Evolutionary conservation across 2,113 vertebrate genomes (phyloP), one percentile per base, ranked within the genome.

Genomic region (Danionella cerebrum): DNA sequence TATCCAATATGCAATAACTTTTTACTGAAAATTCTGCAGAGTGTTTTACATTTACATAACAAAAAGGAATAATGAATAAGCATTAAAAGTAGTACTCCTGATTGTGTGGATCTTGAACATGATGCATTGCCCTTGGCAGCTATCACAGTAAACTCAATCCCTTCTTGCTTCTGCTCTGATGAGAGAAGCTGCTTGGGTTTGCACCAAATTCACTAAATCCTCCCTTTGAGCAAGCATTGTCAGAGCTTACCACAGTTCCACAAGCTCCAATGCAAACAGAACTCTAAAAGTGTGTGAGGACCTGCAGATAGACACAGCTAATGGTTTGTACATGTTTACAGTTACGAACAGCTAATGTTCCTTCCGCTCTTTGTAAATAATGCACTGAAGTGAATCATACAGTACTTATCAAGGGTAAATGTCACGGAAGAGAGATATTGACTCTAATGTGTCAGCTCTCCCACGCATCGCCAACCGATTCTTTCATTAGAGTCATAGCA

Each of bases 191-290:
- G 42, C 22, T 47, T 35, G 59, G 41, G 57, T 29, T n/a, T 44
- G 42, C 59, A 63, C 27, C 59, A 35, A n/a, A 48, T 25, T 33
- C 42, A 10, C 18, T 63, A 63, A 63, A 63, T 63, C 59, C 42
- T 48, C 33, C 42, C 59, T 63, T 33, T 48, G 29, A 63, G 59
- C 59, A 63, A 63, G 48, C 35, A 48, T 35, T 33, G 12, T 24
- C 42, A 47, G 59, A 19, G 42, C 42, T 63, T 63, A 48, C 42
- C 29, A 47, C 11, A 18, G 12, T 18, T 60, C 57, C 18, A 45
- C 25, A 14, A 13, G 3, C 38, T 21, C 6, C 5, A 31, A 60
- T 1, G 1, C 16, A 53, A 53, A 33, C 27, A 60, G 38, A 60
- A 60, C 42, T 6, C 3, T 2, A 19, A 60, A 21, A 7, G 10